These are phyloP conservation scores for Benitochromis conjunctus DNA, from an alignment of 2,113 vertebrate genomes.

Conservation along the genomic window DNA sequence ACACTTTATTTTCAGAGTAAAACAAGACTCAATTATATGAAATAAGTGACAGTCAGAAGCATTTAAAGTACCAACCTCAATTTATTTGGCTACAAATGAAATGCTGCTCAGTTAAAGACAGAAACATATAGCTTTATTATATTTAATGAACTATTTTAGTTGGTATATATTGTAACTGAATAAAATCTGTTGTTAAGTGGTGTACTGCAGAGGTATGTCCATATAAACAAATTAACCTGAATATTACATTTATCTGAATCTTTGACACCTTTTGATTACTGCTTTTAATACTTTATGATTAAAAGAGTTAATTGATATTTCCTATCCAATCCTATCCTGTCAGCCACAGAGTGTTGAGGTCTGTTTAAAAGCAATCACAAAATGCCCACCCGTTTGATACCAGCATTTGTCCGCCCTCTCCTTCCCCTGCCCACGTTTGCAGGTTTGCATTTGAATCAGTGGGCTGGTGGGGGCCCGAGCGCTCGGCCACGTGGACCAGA, in stretches of 20 bases:
- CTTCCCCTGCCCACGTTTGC: constrained; percentile 43
- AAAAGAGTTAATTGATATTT: not conserved
- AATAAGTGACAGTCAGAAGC: not conserved
- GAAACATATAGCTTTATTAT: not conserved
- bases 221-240: not conserved
- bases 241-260: not conserved
- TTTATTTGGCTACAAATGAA: not conserved
- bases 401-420: constrained; percentile 24
- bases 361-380: constrained; percentile 40
- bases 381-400: constrained; percentile 36
- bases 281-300: not conserved
- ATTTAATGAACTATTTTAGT: not conserved
- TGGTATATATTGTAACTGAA: not conserved
- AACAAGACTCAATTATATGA: not conserved
- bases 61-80: not conserved
- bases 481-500: constrained; percentile 78
- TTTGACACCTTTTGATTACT: not conserved
- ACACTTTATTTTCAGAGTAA: not conserved
- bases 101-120: not conserved
- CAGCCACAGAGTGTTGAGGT: not conserved
- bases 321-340: not conserved
- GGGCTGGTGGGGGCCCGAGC: constrained; percentile 30
- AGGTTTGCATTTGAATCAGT: constrained; percentile 67
- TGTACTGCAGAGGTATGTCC: not conserved
- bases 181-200: not conserved